These are phyloP conservation scores for Ectemnius cavifrons DNA, from an alignment of 2,888 invertebrate species.

Conservation along the genomic window DNA sequence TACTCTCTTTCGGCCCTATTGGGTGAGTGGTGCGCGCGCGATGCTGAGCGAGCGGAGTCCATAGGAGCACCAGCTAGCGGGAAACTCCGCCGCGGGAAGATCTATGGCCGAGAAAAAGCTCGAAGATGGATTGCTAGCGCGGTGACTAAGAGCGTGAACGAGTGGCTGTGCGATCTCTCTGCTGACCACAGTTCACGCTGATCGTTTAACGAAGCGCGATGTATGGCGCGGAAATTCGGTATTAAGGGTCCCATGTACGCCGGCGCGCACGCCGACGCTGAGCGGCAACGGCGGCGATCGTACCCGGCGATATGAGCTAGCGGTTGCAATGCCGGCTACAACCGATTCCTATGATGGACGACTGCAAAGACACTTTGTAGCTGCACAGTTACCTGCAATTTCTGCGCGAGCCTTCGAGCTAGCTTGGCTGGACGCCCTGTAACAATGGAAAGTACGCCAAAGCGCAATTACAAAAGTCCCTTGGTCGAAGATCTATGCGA, in stretches of 20 bases:
- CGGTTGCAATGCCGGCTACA: background rate
- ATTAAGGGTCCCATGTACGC: slow-evolving; percentile 1
- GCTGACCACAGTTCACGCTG: slow-evolving; percentile 6
- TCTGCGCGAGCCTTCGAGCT: background rate
- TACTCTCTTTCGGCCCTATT: slow-evolving; percentile 14
- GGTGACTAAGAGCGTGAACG: background rate
- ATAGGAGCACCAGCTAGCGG: background rate
- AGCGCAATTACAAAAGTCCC: background rate
- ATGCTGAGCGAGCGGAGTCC: too few species aligned
- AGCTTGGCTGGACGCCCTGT: background rate
- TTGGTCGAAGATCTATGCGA: background rate
- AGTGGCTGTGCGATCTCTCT: background rate
- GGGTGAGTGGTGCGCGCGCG: slow-evolving; percentile 9
- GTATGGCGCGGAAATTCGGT: slow-evolving; percentile 7
- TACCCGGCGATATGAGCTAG: background rate
- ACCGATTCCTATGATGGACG: slow-evolving; percentile 1
- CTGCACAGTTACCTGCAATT: background rate
- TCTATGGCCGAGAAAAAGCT: slow-evolving; percentile 2
- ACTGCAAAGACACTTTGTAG: background rate
- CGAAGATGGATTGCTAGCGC: background rate
- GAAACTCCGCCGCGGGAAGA: background rate
- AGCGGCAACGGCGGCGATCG: background rate
- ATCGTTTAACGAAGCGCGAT: slow-evolving; percentile 7
- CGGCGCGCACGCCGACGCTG: too few species aligned
- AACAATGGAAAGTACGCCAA: slow-evolving; percentile 1